These are phyloP conservation scores for Pandemis cinnamomeana DNA, from an alignment of 2,888 invertebrate species.

Conservation along the genomic window DNA sequence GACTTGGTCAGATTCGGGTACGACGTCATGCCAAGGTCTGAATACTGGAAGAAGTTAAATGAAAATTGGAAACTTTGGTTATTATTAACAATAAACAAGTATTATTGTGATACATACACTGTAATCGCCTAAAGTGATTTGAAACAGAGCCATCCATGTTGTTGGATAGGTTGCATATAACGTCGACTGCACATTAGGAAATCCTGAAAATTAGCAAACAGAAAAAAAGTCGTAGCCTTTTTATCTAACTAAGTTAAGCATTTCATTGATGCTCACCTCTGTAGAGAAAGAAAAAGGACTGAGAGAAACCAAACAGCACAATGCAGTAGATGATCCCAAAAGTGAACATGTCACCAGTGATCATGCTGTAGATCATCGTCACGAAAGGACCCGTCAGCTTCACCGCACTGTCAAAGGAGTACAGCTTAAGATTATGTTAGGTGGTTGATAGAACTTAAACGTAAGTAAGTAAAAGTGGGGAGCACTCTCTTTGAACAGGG, in stretches of 20 bases:
- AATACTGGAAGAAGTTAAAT: conserved; percentile 88
- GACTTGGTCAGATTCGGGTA: conserved; percentile 97
- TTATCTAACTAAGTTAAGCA: neutral
- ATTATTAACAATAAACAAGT: neutral
- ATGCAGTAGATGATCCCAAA: conserved; percentile 99
- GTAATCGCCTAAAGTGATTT: conserved; percentile 98
- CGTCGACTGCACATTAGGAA: conserved; percentile 91
- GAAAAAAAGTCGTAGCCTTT: neutral
- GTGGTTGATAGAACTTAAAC: neutral
- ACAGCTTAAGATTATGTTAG: neutral
- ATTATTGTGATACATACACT: conserved; percentile 87
- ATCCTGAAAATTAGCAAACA: conserved; percentile 76
- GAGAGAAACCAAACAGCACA: conserved; percentile 97
- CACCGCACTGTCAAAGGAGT: conserved; percentile 88
- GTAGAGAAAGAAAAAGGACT: conserved; percentile 97
- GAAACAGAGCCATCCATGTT: conserved; percentile 99
- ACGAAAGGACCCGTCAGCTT: conserved; percentile 99
- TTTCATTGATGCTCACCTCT: conserved; percentile 82
- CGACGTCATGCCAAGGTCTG: conserved; percentile 94
- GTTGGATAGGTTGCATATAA: conserved; percentile 93
- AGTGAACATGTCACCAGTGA: conserved; percentile 99
- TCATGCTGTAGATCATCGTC: conserved; percentile 99
- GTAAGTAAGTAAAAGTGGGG: neutral
- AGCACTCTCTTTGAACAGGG: too few relatives aligned
- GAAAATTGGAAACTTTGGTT: neutral